Percentiles rank a stretch among this genome's conserved stretches.
Evolutionary conservation across 2,113 vertebrate genomes (phyloP).

Genomic region (Misgurnus mizolepis): DNA sequence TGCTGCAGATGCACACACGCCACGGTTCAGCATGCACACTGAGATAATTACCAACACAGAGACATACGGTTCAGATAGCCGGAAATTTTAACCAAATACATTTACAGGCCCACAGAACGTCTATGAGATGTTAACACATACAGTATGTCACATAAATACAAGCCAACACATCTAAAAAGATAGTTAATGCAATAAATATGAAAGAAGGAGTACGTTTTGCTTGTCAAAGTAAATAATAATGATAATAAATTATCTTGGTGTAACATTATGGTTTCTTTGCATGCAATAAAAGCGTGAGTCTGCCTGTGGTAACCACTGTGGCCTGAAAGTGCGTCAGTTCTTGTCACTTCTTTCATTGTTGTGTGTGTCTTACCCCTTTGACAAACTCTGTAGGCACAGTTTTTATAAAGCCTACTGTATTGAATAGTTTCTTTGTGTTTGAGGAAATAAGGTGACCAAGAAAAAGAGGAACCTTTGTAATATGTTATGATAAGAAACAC

Average conservation of each 20-base stretch:
- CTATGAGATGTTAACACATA: neutral
- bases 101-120: neutral
- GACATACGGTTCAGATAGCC: neutral
- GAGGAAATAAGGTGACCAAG: neutral
- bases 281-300: too few relatives aligned
- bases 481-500: neutral
- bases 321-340: too few relatives aligned
- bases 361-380: too few relatives aligned
- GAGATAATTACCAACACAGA: conserved; percentile 9
- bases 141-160: neutral
- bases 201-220: too few relatives aligned
- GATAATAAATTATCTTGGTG: too few relatives aligned
- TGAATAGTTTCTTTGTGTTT: neutral
- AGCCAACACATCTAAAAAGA: too few relatives aligned
- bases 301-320: too few relatives aligned
- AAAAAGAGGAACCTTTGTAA: conserved; percentile 10
- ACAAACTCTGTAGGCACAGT: neutral
- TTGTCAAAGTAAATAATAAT: too few relatives aligned
- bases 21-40: conserved; percentile 11
- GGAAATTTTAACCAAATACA: neutral
- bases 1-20: neutral
- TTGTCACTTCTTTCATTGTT: too few relatives aligned
- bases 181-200: too few relatives aligned
- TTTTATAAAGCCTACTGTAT: neutral
- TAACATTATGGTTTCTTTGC: too few relatives aligned